Percentiles rank a stretch among this genome's conserved stretches.
Conservation (phyloP, 2,797 vertebrate species). For the Okamejei kenojei region DNA sequence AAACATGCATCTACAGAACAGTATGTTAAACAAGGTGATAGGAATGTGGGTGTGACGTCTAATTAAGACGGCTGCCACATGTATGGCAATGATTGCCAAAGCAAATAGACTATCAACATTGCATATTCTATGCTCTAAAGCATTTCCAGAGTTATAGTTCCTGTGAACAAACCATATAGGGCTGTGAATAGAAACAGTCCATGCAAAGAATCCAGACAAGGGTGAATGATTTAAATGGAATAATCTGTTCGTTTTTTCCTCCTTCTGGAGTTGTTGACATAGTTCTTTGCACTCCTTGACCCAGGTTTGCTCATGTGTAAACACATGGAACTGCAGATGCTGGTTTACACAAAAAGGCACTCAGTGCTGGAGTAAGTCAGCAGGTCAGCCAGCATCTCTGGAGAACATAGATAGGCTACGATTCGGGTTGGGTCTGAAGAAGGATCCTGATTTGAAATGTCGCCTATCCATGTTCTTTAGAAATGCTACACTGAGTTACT, state of each 20-base stretch:
- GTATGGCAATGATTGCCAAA: slow-evolving; percentile 11
- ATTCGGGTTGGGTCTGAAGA: too few relatives aligned
- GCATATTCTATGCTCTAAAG: background rate
- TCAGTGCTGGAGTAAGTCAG: too few relatives aligned
- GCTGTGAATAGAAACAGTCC: background rate
- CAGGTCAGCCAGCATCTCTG: too few relatives aligned
- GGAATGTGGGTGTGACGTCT: slow-evolving; percentile 26
- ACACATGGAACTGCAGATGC: too few relatives aligned
- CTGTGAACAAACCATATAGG: background rate
- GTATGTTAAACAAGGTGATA: slow-evolving; percentile 11
- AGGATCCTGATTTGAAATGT: too few relatives aligned
- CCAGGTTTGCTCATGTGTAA: background rate
- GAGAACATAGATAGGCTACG: too few relatives aligned
- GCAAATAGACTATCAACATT: slow-evolving; percentile 17
- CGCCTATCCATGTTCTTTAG: too few relatives aligned
- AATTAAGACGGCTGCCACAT: background rate
- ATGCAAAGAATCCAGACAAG: background rate
- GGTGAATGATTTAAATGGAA: slow-evolving; percentile 22
- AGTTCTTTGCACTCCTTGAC: background rate
- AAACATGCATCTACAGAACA: background rate
- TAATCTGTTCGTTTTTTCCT: background rate
- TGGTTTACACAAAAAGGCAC: too few relatives aligned
- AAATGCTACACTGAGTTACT: too few relatives aligned
- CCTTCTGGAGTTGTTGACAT: background rate
- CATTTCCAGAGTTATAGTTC: background rate